These are phyloP conservation scores for Aleiodes leptofemur DNA, from an alignment of 2,888 invertebrate species.

Conservation along the genomic window DNA sequence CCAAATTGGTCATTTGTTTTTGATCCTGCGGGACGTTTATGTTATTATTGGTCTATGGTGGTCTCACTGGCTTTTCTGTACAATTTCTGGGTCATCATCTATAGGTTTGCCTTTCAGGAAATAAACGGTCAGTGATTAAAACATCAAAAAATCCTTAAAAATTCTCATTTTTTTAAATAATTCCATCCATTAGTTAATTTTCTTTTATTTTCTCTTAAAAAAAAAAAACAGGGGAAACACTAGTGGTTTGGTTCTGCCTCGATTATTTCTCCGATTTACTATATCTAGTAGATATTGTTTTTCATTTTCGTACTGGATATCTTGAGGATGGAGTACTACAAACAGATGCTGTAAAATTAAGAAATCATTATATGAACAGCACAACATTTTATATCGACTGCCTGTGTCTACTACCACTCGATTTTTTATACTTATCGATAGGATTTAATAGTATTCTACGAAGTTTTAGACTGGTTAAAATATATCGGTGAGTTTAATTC, in stretches of 20 bases:
- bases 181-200: constrained; percentile 5
- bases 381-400: constrained; percentile 99
- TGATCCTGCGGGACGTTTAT: constrained; percentile 97
- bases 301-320: constrained; percentile 98
- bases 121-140: constrained; percentile 84
- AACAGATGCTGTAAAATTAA: constrained; percentile 94
- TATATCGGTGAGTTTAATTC: constrained; percentile 82
- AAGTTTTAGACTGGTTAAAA: constrained; percentile 96
- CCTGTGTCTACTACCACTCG: constrained; percentile 96
- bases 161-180: not conserved
- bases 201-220: not conserved
- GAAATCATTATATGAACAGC: constrained; percentile 98
- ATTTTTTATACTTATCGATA: constrained; percentile 98
- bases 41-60: constrained; percentile 98
- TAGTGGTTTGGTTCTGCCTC: constrained; percentile 96
- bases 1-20: constrained; percentile 97
- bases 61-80: constrained; percentile 97
- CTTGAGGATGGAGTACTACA: constrained; percentile 98
- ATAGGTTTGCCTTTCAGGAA: constrained; percentile 99
- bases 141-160: too few relatives aligned
- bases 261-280: constrained; percentile 98
- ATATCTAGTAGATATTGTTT: constrained; percentile 96
- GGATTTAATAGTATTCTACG: constrained; percentile 97
- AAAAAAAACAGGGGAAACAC: constrained; percentile 83
- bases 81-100: constrained; percentile 98